A percentile compares a stretch with the other conserved stretches of the same genome.
Evolutionary conservation across 2,797 vertebrate genomes (phyloP).

Genomic region (Macropodus opercularis): DNA sequence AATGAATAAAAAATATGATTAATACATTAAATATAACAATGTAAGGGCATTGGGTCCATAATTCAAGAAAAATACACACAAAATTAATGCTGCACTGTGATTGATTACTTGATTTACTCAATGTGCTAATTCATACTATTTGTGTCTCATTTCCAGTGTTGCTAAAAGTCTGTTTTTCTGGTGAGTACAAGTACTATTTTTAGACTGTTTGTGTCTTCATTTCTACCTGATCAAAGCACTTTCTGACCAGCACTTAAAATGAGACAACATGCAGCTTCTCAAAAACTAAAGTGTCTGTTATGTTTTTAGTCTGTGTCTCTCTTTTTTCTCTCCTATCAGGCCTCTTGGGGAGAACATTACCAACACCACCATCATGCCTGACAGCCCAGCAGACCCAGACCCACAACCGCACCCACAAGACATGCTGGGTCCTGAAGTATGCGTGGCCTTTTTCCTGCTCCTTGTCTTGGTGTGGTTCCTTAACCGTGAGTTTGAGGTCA

Average conservation of each 20-base stretch:
- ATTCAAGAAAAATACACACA: no score
- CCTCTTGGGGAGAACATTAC: slow-evolving; percentile 43
- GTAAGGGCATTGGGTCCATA: no score
- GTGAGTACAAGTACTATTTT: slow-evolving; percentile 47
- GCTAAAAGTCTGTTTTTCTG: slow-evolving; percentile 59
- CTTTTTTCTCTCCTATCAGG: slow-evolving; percentile 44
- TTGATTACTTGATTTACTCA: neutral
- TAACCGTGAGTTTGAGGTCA: slow-evolving; percentile 97
- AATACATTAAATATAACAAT: no score
- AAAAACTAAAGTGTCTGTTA: neutral
- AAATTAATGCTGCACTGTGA: no score
- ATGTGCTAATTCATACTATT: slow-evolving; percentile 9
- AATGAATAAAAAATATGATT: no score
- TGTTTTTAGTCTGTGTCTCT: neutral
- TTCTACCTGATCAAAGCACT: neutral
- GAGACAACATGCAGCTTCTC: neutral
- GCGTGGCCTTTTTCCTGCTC: slow-evolving; percentile 91
- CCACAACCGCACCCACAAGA: slow-evolving; percentile 70
- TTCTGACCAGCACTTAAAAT: neutral
- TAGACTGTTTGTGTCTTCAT: neutral
- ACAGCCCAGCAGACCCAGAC: slow-evolving; percentile 25
- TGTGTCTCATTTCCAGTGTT: slow-evolving; percentile 62
- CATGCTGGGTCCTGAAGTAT: slow-evolving; percentile 86
- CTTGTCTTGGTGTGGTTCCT: slow-evolving; percentile 97
- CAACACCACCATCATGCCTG: slow-evolving; percentile 47